A percentile compares a stretch with the other conserved stretches of the same genome.
These are phyloP conservation scores for Phylloscopus trochilus DNA, from an alignment of 2,113 vertebrate species.

Conservation along the genomic window DNA sequence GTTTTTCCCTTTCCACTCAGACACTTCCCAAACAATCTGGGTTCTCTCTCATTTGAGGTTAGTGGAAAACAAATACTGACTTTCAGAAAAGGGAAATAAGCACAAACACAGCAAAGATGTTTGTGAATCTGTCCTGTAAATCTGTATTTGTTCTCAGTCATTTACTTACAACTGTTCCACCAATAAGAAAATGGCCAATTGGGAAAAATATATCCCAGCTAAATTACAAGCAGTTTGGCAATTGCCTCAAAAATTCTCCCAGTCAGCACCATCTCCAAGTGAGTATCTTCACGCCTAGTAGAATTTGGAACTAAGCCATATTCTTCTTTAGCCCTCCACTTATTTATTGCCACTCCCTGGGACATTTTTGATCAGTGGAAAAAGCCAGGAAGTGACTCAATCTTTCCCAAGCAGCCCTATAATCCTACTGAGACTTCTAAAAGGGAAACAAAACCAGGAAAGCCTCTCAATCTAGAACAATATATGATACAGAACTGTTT, in stretches of 20 bases:
- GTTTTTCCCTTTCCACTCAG: background rate
- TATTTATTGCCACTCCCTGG: slow-evolving; percentile 15
- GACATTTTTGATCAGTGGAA: slow-evolving; percentile 41
- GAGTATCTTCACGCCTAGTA: background rate
- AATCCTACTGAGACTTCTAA: slow-evolving; percentile 31
- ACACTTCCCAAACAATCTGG: background rate
- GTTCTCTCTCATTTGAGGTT: background rate
- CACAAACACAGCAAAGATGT: background rate
- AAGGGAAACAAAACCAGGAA: slow-evolving; percentile 75
- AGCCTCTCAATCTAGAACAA: slow-evolving; percentile 50
- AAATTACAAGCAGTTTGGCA: background rate
- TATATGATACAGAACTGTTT: background rate
- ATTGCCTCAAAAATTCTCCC: background rate
- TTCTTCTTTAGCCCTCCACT: background rate
- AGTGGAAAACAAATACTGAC: background rate
- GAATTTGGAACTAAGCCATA: background rate
- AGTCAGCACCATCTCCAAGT: background rate
- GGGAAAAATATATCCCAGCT: background rate
- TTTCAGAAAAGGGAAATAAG: background rate
- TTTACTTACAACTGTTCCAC: background rate
- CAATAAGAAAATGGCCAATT: background rate
- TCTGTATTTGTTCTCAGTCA: background rate
- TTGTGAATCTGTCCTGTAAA: background rate
- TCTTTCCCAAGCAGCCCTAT: slow-evolving; percentile 56
- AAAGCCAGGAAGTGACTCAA: slow-evolving; percentile 76